phyloP scores from a whole-genome alignment of 2,113 vertebrate species.

The Onychostoma macrolepis region DNA sequence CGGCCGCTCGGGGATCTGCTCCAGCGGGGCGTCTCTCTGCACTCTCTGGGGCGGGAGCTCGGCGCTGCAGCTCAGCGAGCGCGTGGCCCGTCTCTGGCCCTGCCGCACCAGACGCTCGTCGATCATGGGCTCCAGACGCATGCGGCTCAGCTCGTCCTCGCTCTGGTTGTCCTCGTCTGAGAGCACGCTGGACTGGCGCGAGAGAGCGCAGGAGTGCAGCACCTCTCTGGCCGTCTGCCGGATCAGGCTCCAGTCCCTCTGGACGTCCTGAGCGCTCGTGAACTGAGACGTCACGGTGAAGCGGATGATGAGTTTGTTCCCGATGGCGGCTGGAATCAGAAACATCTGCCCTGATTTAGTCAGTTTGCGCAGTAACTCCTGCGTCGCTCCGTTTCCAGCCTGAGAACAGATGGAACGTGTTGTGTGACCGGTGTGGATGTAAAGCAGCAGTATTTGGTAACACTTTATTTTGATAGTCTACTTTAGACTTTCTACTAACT shows the following conservation, averaged over 20 bases:
- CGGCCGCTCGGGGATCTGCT: conserved; percentile 75
- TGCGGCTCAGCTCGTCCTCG: conserved; percentile 33
- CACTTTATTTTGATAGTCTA: no score
- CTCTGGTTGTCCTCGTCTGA: conserved; percentile 12
- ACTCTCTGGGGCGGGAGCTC: conserved; percentile 67
- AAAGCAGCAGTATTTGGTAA: no score
- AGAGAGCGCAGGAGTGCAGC: conserved; percentile 72
- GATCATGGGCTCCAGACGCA: conserved; percentile 77
- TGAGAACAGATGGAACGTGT: conserved; percentile 54
- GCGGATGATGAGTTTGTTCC: conserved; percentile 88
- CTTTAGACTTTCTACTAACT: no score
- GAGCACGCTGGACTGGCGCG: neutral
- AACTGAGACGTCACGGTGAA: conserved; percentile 95
- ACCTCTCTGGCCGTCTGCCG: conserved; percentile 78
- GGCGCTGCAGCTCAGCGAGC: conserved; percentile 89
- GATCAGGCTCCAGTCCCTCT: conserved; percentile 89
- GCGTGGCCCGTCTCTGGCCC: conserved; percentile 77
- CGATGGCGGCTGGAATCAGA: conserved; percentile 88
- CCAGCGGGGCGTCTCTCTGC: conserved; percentile 50
- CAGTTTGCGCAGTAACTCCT: conserved; percentile 86
- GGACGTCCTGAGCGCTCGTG: conserved; percentile 87
- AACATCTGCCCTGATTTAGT: conserved; percentile 87
- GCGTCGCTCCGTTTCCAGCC: conserved; percentile 89
- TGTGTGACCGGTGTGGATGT: neutral
- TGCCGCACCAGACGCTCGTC: conserved; percentile 74